Evolutionary conservation across 2,888 invertebrate genomes (phyloP).

Genomic region (Sthenelais limicola): DNA sequence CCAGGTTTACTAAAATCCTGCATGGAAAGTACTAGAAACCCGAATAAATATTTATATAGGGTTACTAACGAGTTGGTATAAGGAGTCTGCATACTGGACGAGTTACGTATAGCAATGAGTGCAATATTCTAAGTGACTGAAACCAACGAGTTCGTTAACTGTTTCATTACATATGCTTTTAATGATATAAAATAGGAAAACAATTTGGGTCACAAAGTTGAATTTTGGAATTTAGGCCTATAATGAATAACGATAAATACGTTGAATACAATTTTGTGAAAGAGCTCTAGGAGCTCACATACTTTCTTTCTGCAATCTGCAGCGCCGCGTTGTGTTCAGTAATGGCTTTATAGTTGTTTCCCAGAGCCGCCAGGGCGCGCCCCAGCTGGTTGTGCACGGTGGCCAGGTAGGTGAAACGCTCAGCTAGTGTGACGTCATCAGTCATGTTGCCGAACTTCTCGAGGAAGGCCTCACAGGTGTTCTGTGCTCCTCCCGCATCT

Average conservation of each 20-base stretch:
- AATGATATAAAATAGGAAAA: too few relatives aligned
- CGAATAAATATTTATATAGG: too few relatives aligned
- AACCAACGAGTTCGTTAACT: too few relatives aligned
- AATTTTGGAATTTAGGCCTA: background rate
- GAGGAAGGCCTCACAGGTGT: conserved; percentile 11
- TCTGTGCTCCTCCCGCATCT: background rate
- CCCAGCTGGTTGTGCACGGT: conserved; percentile 15
- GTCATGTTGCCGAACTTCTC: background rate
- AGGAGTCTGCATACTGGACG: too few relatives aligned
- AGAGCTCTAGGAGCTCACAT: too few relatives aligned
- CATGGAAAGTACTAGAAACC: too few relatives aligned
- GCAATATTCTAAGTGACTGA: too few relatives aligned
- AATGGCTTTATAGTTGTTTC: background rate
- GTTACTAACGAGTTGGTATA: too few relatives aligned
- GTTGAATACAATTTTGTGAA: too few relatives aligned
- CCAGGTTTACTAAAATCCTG: too few relatives aligned
- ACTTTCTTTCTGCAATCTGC: conserved; percentile 20
- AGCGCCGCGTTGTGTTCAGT: conserved; percentile 6
- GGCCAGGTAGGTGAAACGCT: conserved; percentile 6
- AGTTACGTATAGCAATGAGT: too few relatives aligned
- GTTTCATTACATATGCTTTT: too few relatives aligned
- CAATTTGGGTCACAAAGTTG: background rate
- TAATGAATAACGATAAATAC: background rate
- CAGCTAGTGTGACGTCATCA: conserved; percentile 21
- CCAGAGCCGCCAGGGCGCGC: conserved; percentile 12